phyloP scores from a whole-genome alignment of 2,888 invertebrate genomes.

The Harpalus rufipes region DNA sequence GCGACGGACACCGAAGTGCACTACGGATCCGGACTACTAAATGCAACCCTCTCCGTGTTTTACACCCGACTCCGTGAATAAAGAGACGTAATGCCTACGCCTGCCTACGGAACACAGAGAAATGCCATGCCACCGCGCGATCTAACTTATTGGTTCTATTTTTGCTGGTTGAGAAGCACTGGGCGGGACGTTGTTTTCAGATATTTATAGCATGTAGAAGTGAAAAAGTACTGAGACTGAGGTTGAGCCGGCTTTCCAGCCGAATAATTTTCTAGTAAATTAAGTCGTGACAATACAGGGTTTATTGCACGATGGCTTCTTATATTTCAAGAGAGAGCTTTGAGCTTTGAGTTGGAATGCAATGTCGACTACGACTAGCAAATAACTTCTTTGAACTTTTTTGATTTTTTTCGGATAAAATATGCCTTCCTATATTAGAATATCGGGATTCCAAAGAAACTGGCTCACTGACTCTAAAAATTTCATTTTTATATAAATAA shows the following conservation, averaged over 20 bases:
- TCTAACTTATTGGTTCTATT: conserved; percentile 52
- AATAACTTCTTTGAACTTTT: background rate
- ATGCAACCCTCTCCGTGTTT: conserved; percentile 53
- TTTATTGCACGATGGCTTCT: background rate
- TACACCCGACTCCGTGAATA: conserved; percentile 52
- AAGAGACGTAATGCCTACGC: conserved; percentile 11
- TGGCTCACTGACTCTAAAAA: too few relatives aligned
- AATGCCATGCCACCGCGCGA: conserved; percentile 12
- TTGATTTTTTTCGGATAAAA: too few relatives aligned
- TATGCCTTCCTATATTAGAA: too few relatives aligned
- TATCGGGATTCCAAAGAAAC: too few relatives aligned
- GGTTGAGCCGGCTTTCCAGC: background rate
- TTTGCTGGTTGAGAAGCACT: conserved; percentile 42
- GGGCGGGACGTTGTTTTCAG: conserved; percentile 49
- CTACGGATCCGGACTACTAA: conserved; percentile 57
- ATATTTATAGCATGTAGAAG: conserved; percentile 48
- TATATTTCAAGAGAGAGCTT: background rate
- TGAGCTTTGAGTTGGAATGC: background rate
- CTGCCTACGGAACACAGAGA: conserved; percentile 17
- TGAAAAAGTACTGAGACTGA: conserved; percentile 25
- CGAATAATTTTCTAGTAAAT: conserved; percentile 47
- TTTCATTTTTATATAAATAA: too few relatives aligned
- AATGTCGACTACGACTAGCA: background rate
- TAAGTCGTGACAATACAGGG: conserved; percentile 28
- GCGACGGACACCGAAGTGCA: conserved; percentile 53